phyloP scores from a whole-genome alignment of 2,113 vertebrate species.

The Tenebrosternarchus preto region DNA sequence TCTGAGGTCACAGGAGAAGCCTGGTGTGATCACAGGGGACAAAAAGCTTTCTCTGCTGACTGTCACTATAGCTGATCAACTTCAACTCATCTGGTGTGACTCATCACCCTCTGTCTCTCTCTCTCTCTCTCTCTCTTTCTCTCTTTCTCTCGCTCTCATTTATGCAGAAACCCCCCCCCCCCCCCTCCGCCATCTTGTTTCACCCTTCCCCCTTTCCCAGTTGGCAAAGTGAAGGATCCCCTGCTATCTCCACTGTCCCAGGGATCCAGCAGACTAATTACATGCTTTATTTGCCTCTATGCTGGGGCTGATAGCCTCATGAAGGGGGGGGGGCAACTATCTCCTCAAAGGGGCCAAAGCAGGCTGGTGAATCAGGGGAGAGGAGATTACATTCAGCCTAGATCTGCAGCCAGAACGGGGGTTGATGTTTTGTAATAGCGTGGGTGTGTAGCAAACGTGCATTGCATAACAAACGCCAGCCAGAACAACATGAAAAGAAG shows the following conservation, averaged over 20 bases:
- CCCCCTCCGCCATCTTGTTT: too few relatives aligned
- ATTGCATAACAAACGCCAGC: neutral
- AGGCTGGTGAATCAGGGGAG: slow-evolving; percentile 32
- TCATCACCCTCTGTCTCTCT: slow-evolving; percentile 40
- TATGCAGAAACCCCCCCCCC: neutral
- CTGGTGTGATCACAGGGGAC: neutral
- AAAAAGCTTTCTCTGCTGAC: slow-evolving; percentile 39
- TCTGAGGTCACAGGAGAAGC: neutral
- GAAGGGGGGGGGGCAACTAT: slow-evolving; percentile 15
- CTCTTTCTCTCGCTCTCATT: neutral
- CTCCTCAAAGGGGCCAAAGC: slow-evolving; percentile 20
- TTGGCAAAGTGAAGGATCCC: neutral
- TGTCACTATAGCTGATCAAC: slow-evolving; percentile 16
- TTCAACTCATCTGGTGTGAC: slow-evolving; percentile 35
- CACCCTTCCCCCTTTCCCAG: neutral
- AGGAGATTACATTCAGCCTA: slow-evolving; percentile 43
- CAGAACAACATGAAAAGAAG: slow-evolving; percentile 1
- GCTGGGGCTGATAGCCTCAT: slow-evolving; percentile 33
- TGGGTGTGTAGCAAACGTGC: neutral
- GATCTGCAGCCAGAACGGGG: slow-evolving; percentile 9
- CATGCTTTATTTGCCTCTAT: slow-evolving; percentile 28
- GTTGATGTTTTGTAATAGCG: slow-evolving; percentile 26
- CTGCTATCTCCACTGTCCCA: slow-evolving; percentile 28
- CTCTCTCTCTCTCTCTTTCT: neutral
- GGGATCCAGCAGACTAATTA: slow-evolving; percentile 44